Evolutionary conservation across 2,888 invertebrate genomes (phyloP).

Genomic region (Microdon myrmicae): DNA sequence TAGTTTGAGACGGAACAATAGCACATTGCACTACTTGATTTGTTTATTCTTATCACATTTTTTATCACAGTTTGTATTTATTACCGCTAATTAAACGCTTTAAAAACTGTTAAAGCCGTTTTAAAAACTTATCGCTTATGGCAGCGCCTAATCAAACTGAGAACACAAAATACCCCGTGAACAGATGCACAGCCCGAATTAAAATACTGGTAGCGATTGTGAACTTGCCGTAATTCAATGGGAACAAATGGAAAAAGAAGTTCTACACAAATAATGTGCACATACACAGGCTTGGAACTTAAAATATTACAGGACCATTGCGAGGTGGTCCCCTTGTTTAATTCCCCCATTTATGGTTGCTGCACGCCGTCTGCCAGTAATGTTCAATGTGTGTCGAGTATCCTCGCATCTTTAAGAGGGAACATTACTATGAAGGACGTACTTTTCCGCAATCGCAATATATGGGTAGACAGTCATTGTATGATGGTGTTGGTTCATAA

Average conservation of each 20-base stretch:
- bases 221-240: conserved; percentile 10
- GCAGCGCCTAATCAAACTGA: too few relatives aligned
- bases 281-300: conserved; percentile 6
- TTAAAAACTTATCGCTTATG: too few relatives aligned
- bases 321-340: conserved; percentile 39
- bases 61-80: too few relatives aligned
- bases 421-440: conserved; percentile 4
- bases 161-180: too few relatives aligned
- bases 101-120: too few relatives aligned
- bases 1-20: too few relatives aligned
- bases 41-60: too few relatives aligned
- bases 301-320: too few relatives aligned
- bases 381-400: conserved; percentile 23
- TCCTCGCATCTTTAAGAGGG: conserved; percentile 10
- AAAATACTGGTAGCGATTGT: conserved; percentile 16
- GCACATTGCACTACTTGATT: too few relatives aligned
- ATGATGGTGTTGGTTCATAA: conserved; percentile 10
- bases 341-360: conserved; percentile 26
- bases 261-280: conserved; percentile 10
- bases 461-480: conserved; percentile 3
- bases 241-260: conserved; percentile 5
- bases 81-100: too few relatives aligned
- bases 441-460: conserved; percentile 11
- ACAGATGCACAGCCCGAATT: conserved; percentile 18
- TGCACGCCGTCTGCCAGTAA: conserved; percentile 20